A percentile compares a stretch with the other conserved stretches of the same genome.
These are phyloP conservation scores for Cremastobaeus sp. DNA, from an alignment of 2,888 invertebrate species.

Conservation along the genomic window DNA sequence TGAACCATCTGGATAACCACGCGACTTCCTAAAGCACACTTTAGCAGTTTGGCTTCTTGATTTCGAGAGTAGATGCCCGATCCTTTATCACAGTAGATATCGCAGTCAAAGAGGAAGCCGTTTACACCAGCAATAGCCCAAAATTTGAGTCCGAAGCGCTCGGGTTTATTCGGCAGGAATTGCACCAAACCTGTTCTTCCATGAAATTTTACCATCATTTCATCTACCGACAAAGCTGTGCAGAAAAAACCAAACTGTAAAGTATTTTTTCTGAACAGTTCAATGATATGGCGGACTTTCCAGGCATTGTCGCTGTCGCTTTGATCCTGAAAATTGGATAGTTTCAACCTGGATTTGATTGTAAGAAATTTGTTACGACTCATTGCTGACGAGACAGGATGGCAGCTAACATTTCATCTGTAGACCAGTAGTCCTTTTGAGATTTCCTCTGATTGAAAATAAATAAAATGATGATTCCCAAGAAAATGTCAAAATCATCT, in stretches of 20 bases:
- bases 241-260: slow-evolving; percentile 48
- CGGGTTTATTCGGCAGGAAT: slow-evolving; percentile 52
- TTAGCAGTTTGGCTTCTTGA: slow-evolving; percentile 30
- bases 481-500: too few species aligned
- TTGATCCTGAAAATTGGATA: slow-evolving; percentile 33
- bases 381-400: slow-evolving; percentile 33
- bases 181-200: slow-evolving; percentile 22
- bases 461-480: too few species aligned
- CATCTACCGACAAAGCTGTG: slow-evolving; percentile 46
- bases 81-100: slow-evolving; percentile 48
- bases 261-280: slow-evolving; percentile 47
- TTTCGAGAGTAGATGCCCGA: slow-evolving; percentile 41
- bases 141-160: slow-evolving; percentile 45
- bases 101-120: too few species aligned
- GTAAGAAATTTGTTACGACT: slow-evolving; percentile 36
- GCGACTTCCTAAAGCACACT: slow-evolving; percentile 49
- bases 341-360: slow-evolving; percentile 36
- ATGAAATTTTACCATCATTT: too few species aligned
- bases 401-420: slow-evolving; percentile 27
- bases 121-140: slow-evolving; percentile 44
- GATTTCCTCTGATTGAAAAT: too few species aligned
- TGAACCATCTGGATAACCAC: too few species aligned
- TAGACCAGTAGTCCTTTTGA: slow-evolving; percentile 44
- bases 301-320: slow-evolving; percentile 30
- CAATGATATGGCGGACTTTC: too few species aligned